Conservation (phyloP, 2,797 vertebrate genomes). For the Novumbra hubbsi region DNA sequence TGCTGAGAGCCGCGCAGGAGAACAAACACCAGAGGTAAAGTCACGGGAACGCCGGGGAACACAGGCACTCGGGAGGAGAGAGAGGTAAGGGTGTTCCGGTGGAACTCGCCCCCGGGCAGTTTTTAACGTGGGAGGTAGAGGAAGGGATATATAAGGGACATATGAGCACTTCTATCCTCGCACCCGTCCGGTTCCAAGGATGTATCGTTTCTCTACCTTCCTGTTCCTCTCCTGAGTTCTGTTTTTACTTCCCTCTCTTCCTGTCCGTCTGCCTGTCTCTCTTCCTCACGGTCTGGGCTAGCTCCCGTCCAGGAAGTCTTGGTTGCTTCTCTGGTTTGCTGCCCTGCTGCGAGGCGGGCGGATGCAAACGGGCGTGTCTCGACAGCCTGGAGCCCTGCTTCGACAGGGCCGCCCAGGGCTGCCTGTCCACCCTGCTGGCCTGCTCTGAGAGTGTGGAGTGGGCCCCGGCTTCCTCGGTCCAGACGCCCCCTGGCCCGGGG, state of each 20-base stretch:
- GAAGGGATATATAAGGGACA: too few relatives aligned
- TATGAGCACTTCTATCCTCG: too few relatives aligned
- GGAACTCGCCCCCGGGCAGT: neutral
- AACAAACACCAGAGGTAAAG: conserved; percentile 93
- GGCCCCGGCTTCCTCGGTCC: conserved; percentile 46
- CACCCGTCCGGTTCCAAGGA: neutral
- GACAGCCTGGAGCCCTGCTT: conserved; percentile 36
- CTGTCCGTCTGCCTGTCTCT: neutral
- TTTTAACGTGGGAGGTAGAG: neutral
- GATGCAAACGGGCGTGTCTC: conserved; percentile 31
- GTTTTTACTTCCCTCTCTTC: conserved; percentile 6
- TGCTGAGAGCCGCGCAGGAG: conserved; percentile 92
- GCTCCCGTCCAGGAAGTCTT: conserved; percentile 11
- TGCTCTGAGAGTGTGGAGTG: conserved; percentile 44
- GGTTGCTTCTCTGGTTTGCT: conserved; percentile 20
- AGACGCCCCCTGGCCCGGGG: conserved; percentile 40
- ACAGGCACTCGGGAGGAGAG: neutral
- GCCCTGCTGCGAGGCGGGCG: conserved; percentile 50
- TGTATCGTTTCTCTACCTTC: neutral
- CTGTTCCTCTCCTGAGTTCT: neutral
- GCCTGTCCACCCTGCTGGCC: conserved; percentile 55
- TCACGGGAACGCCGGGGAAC: neutral
- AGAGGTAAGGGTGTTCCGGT: neutral
- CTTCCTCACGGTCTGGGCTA: neutral
- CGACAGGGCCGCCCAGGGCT: conserved; percentile 62